These are phyloP conservation scores for Pseudomyrmex cubaensis DNA, from an alignment of 1,140 invertebrate species.

Conservation along the genomic window DNA sequence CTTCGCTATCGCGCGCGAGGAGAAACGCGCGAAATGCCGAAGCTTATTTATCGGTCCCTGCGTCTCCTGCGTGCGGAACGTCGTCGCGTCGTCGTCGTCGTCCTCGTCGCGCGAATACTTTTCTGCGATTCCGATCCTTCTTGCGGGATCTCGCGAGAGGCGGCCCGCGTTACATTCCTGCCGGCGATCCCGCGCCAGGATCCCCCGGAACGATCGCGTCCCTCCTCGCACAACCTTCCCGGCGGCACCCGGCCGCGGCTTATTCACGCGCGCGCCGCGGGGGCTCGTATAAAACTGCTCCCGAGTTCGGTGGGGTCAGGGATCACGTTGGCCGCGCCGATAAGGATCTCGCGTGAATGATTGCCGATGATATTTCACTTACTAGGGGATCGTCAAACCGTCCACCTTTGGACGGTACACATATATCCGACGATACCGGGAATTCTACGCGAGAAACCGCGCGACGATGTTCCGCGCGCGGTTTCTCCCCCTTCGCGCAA, in stretches of 20 bases:
- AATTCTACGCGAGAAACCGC: constrained; percentile 54
- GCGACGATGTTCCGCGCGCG: too few species aligned
- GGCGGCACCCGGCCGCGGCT: constrained; percentile 58
- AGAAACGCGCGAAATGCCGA: constrained; percentile 71
- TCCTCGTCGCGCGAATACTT: constrained; percentile 53
- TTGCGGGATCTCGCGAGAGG: constrained; percentile 12
- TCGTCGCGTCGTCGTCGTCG: constrained; percentile 17
- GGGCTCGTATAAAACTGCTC: constrained; percentile 75
- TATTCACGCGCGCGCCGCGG: constrained; percentile 73
- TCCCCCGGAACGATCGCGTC: constrained; percentile 53
- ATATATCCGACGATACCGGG: constrained; percentile 44
- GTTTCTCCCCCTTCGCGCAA: constrained; percentile 5
- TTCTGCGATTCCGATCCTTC: constrained; percentile 64
- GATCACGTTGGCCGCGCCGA: constrained; percentile 68
- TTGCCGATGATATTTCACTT: constrained; percentile 77
- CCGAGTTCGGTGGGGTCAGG: constrained; percentile 71
- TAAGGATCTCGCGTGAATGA: constrained; percentile 73
- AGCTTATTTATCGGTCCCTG: constrained; percentile 68
- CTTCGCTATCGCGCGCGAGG: constrained; percentile 67
- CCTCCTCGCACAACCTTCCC: constrained; percentile 23
- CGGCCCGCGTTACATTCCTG: constrained; percentile 71
- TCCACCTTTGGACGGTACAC: constrained; percentile 16
- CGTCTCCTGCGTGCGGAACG: constrained; percentile 53
- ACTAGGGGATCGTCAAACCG: constrained; percentile 68
- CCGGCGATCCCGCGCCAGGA: constrained; percentile 64